These are phyloP conservation scores for Gonioctena quinquepunctata DNA, from an alignment of 1,140 invertebrate species.

Conservation along the genomic window DNA sequence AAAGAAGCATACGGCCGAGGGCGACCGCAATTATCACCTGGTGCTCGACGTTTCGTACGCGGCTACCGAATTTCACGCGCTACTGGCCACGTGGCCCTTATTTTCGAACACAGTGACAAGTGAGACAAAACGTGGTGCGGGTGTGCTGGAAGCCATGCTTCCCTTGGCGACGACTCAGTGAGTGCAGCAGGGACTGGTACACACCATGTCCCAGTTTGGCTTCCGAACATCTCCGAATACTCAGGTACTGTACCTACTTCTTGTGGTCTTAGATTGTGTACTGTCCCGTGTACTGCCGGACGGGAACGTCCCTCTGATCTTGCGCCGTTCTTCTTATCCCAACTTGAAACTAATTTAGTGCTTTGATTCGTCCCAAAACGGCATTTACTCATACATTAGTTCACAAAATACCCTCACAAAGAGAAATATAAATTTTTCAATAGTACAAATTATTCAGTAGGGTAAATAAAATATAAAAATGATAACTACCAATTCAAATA, in stretches of 20 bases:
- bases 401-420: too few relatives aligned
- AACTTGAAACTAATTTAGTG: too few relatives aligned
- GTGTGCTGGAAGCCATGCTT: conserved; percentile 52
- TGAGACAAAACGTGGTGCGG: conserved; percentile 21
- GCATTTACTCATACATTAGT: too few relatives aligned
- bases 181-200: conserved; percentile 57
- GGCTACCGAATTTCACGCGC: conserved; percentile 34
- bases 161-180: conserved; percentile 51
- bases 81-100: conserved; percentile 14
- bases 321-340: too few relatives aligned
- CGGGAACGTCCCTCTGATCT: too few relatives aligned
- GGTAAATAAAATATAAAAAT: too few relatives aligned
- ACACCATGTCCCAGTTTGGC: conserved; percentile 71
- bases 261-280: background rate
- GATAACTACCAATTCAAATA: too few relatives aligned
- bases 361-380: too few relatives aligned
- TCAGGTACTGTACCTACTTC: conserved; percentile 58
- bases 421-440: too few relatives aligned
- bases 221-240: conserved; percentile 68
- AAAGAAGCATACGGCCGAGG: conserved; percentile 48
- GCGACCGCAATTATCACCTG: conserved; percentile 56
- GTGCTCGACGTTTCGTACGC: conserved; percentile 35
- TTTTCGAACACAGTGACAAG: background rate
- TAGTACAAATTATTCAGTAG: too few relatives aligned
- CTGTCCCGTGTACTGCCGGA: too few relatives aligned